Conservation (phyloP, 1,140 invertebrate species). For the Zaprionus ghesquierei region DNA sequence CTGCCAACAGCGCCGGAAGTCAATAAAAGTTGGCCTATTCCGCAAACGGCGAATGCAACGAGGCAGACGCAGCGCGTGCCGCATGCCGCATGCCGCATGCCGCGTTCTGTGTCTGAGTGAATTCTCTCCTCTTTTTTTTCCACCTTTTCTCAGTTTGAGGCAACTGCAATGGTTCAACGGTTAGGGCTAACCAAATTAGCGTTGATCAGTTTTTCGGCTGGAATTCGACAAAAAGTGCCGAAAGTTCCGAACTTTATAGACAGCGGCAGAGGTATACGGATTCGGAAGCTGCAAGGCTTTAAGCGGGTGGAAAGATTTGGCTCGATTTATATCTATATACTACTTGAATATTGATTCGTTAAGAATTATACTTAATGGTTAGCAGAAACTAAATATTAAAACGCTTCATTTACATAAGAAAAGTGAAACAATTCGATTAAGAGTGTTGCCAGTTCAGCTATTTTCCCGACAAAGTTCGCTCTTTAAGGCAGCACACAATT, state of each 20-base stretch:
- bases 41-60: conserved; percentile 25
- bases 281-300: not conserved
- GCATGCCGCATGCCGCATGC: too few relatives aligned
- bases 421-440: too few relatives aligned
- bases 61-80: not conserved
- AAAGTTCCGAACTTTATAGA: not conserved
- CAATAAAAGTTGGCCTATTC: conserved; percentile 73
- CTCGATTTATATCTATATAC: too few relatives aligned
- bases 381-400: too few relatives aligned
- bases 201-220: conserved; percentile 2
- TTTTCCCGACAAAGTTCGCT: too few relatives aligned
- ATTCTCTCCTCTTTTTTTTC: conserved; percentile 6
- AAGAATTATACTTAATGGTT: too few relatives aligned
- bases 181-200: conserved; percentile 55
- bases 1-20: conserved; percentile 60
- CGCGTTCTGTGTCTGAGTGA: conserved; percentile 36
- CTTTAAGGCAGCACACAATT: too few relatives aligned
- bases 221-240: not conserved
- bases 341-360: too few relatives aligned
- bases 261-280: not conserved
- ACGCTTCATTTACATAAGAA: too few relatives aligned
- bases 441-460: too few relatives aligned
- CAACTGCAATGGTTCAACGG: not conserved
- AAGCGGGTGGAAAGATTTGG: too few relatives aligned
- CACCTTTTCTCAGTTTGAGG: not conserved